Evolutionary conservation across 2,888 invertebrate genomes (phyloP), one percentile per base, ranked within the genome.

Genomic region (Auanema freiburgensis): DNA sequence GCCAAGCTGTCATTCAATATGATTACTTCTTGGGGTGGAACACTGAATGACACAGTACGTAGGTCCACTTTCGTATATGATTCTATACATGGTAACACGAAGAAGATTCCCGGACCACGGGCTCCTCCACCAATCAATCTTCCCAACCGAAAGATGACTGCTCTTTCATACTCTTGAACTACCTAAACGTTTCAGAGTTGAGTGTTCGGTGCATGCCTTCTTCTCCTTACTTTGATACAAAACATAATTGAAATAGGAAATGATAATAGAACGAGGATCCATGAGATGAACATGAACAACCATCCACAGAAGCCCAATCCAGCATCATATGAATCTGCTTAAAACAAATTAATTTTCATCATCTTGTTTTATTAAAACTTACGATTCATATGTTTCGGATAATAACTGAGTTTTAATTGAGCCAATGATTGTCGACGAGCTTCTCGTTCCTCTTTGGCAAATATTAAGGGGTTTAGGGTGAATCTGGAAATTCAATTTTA

Each of bases 21-120:
- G 12, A n/a, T n/a, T 87, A 93, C 94, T 89, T 96, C 96, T 87
- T 96, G 96, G 0, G 96, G 95, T 56, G 96, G 95, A 51, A 96
- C 92, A 83, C 95, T 95, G 85, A 95, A 96, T 1, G 94, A 93
- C 0, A 94, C 90, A 2, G 95, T 95, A 53, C 96, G 89, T 66
- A 96, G 87, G 84, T 96, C 96, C 16, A 96, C 93, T 69, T 92
- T 90, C 41, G 91, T 92, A 84, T 94, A 95, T 51, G 84, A 85
- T 68, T 87, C 95, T 83, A 94, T 92, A 87, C 94, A 95, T 0
- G 95, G 95, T 69, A 95, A 87, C 1, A 75, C 71, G 52, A 77
- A 77, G 57, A 77, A 78, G 16, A 79, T 77, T 54, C 83, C 84
- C 33, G 85, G 85, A 0, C 92, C 92, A 74, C 90, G 87, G 0